A percentile compares a stretch with the other conserved stretches of the same genome.
phyloP scores from a whole-genome alignment of 1,140 invertebrate genomes.

The Ooceraea biroi region DNA sequence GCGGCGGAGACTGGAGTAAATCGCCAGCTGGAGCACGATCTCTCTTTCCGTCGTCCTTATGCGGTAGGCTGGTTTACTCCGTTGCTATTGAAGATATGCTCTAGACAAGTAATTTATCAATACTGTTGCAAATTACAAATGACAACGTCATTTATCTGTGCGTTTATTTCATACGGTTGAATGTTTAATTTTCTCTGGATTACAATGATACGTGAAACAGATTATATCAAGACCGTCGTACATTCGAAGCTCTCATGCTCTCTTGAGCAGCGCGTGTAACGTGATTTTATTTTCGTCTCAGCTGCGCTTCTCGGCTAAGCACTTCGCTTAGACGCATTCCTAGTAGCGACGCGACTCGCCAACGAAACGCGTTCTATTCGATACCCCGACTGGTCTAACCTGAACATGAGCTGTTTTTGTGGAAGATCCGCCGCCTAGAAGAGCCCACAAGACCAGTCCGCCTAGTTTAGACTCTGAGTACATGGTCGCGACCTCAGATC shows the following conservation, averaged over 20 bases:
- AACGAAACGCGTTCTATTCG: slow-evolving; percentile 39
- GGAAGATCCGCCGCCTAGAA: slow-evolving; percentile 52
- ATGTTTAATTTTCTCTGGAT: too few relatives aligned
- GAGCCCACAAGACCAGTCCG: slow-evolving; percentile 65
- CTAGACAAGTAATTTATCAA: not conserved
- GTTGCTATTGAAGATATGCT: not conserved
- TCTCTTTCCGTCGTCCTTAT: not conserved
- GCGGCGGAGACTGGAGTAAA: not conserved
- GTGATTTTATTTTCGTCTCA: slow-evolving; percentile 19
- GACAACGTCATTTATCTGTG: too few relatives aligned
- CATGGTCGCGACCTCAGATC: slow-evolving; percentile 72
- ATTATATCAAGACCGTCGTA: not conserved
- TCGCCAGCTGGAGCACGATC: not conserved
- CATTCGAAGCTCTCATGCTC: not conserved
- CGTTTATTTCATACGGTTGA: too few relatives aligned
- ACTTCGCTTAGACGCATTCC: not conserved
- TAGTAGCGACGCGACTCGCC: slow-evolving; percentile 41
- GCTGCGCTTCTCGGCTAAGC: not conserved
- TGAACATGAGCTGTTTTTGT: slow-evolving; percentile 61
- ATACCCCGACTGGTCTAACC: slow-evolving; percentile 68
- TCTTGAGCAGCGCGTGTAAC: not conserved
- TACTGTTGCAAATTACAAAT: not conserved
- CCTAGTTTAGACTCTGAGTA: slow-evolving; percentile 71
- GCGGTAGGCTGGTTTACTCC: not conserved
- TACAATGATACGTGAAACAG: too few relatives aligned